Evolutionary conservation across 2,113 vertebrate species (phyloP).

Genomic region (Anarrhichthys ocellatus): DNA sequence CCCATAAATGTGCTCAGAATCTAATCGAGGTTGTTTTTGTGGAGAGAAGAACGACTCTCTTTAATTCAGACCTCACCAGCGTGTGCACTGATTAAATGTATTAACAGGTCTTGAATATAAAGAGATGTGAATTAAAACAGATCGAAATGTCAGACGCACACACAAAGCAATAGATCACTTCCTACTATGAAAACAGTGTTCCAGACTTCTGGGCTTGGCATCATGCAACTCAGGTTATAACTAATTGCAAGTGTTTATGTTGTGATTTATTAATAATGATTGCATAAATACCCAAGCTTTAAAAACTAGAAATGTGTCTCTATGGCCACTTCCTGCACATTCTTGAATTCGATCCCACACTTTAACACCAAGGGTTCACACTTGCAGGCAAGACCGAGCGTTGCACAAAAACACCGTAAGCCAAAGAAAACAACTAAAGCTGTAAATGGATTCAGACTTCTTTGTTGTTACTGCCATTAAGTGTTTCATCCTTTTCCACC

Average conservation of each 20-base stretch:
- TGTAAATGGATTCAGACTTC: constrained; percentile 57
- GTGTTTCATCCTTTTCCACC: constrained; percentile 61
- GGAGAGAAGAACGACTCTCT: constrained; percentile 10
- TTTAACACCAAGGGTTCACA: constrained; percentile 54
- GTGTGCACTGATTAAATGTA: constrained; percentile 17
- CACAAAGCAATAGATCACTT: constrained; percentile 10
- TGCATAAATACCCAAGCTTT: constrained; percentile 59
- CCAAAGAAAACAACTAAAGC: constrained; percentile 78
- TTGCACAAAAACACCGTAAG: constrained; percentile 25
- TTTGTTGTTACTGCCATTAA: constrained; percentile 64
- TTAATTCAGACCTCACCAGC: constrained; percentile 9
- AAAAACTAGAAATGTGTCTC: constrained; percentile 50
- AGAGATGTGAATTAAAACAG: constrained; percentile 10
- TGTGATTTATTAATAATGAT: constrained; percentile 54
- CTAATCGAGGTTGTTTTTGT: constrained; percentile 4
- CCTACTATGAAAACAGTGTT: constrained; percentile 30
- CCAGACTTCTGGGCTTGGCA: constrained; percentile 31
- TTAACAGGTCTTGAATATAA: not conserved
- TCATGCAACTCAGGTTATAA: constrained; percentile 25
- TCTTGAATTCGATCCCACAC: constrained; percentile 62
- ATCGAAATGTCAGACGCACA: constrained; percentile 22
- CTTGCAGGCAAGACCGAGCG: constrained; percentile 33
- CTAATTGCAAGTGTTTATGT: constrained; percentile 60
- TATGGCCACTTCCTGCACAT: constrained; percentile 58
- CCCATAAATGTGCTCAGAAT: constrained; percentile 27